Base-by-base conservation (phyloP, 1,140 invertebrate species). In the Meloidogyne floridensis region DNA sequence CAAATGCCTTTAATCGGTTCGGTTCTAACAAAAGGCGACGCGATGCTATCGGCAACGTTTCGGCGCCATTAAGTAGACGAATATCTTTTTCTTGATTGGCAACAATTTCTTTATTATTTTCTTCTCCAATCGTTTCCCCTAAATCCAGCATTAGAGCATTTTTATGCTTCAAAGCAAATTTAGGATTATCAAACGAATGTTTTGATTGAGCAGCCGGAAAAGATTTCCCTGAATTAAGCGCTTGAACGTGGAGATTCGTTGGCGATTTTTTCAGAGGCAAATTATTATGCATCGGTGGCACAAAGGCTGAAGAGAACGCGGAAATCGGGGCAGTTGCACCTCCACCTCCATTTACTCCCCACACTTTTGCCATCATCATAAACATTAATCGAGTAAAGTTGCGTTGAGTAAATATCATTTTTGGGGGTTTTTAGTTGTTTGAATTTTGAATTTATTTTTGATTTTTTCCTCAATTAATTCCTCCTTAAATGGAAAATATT, bases 311-410 rank as follows among this genome's bases (percentile, higher is more conserved):
- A 65, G 13, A 6, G 59, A 65, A 65, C n/a, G 6, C 59, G n/a
- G 59, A 65, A n/a, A 65, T n/a, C 59, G 59, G 59, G 5, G 59
- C 15, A 18, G 59, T n/a, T 65, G n/a, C 6, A 65, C 59, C 59
- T 65, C 59, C 59, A 65, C 59, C 59, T 6, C 59, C 59, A 65
- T 65, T 65, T n/a, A 65, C 59, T 65, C 59, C 59, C 59, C 59
- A 65, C n/a, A 65, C 59, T 65, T 65, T 65, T n/a, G 59, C 59
- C 59, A 65, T 65, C 59, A 65, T 65, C 59, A 65, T 65, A 65
- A 65, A 65, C 59, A 65, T 65, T 65, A 65, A n/a, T 13, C 59
- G 59, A n/a, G 59, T 65, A 18, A 65, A 65, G n/a, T 65, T 65
- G n/a, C 59, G 59, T n/a, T 47, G 47, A 47, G 47, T 47, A 47